Evolutionary conservation across 2,797 vertebrate species (phyloP).

Genomic region (Paguma larvata): DNA sequence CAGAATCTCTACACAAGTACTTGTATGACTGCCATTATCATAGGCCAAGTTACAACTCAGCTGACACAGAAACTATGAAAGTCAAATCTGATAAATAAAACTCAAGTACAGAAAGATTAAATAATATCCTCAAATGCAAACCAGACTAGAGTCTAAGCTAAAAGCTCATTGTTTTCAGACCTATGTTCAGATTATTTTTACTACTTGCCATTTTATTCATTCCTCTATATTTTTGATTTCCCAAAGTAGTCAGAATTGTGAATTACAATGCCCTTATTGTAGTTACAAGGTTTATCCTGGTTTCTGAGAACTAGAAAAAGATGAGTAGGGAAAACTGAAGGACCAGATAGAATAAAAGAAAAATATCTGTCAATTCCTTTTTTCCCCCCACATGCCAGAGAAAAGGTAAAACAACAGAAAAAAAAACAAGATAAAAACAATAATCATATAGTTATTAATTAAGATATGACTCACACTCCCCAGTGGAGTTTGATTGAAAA

Average conservation of each 20-base stretch:
- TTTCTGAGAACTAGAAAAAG: conserved; percentile 39
- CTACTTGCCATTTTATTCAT: conserved; percentile 18
- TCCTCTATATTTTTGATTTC: neutral
- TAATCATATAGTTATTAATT: neutral
- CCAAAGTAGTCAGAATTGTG: neutral
- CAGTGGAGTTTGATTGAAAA: conserved; percentile 9
- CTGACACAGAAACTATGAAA: neutral
- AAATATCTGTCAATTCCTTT: neutral
- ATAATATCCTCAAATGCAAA: neutral
- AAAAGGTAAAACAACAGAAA: neutral
- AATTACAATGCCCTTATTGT: neutral
- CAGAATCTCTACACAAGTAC: neutral
- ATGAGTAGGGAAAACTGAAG: neutral
- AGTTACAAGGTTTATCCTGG: neutral
- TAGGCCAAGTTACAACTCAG: neutral
- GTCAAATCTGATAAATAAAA: conserved; percentile 22
- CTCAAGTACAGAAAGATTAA: neutral
- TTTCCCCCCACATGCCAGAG: neutral
- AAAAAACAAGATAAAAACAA: neutral
- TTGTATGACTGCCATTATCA: neutral
- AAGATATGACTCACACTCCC: neutral
- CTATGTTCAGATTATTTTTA: neutral
- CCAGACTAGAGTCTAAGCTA: neutral
- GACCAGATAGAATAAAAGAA: neutral
- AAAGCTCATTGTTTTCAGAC: neutral